Evolutionary conservation across 1,140 invertebrate species (phyloP).

Genomic region (Maniola jurtina): DNA sequence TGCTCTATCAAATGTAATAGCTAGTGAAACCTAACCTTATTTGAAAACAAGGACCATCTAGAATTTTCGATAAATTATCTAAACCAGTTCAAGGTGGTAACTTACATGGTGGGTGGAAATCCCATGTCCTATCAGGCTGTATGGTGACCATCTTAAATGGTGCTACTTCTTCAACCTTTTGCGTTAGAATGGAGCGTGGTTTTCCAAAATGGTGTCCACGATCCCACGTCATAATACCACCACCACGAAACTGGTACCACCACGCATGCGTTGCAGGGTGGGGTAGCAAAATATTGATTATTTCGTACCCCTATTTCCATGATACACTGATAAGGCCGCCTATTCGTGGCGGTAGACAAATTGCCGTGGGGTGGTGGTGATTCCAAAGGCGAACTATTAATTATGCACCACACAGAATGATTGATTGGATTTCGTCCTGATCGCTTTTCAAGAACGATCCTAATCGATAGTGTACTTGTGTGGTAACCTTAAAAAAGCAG

Average conservation of each 20-base stretch:
- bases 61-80: not conserved
- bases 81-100: slow-evolving; percentile 12
- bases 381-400: slow-evolving; percentile 60
- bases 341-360: slow-evolving; percentile 61
- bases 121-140: slow-evolving; percentile 15
- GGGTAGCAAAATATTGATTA: slow-evolving; percentile 69
- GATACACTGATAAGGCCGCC: slow-evolving; percentile 63
- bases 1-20: not conserved
- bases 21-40: slow-evolving; percentile 7
- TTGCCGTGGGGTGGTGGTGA: slow-evolving; percentile 61
- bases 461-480: slow-evolving; percentile 22
- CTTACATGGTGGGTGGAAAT: slow-evolving; percentile 52
- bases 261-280: slow-evolving; percentile 67
- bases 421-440: slow-evolving; percentile 51
- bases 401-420: slow-evolving; percentile 66
- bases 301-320: slow-evolving; percentile 61
- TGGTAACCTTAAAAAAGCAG: not conserved
- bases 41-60: not conserved
- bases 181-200: slow-evolving; percentile 51
- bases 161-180: slow-evolving; percentile 34
- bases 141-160: slow-evolving; percentile 28
- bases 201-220: slow-evolving; percentile 49
- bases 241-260: slow-evolving; percentile 52
- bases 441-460: slow-evolving; percentile 25
- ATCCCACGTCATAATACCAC: slow-evolving; percentile 56